Conservation (phyloP, 2,888 invertebrate species). For the Dynastes grantii region DNA sequence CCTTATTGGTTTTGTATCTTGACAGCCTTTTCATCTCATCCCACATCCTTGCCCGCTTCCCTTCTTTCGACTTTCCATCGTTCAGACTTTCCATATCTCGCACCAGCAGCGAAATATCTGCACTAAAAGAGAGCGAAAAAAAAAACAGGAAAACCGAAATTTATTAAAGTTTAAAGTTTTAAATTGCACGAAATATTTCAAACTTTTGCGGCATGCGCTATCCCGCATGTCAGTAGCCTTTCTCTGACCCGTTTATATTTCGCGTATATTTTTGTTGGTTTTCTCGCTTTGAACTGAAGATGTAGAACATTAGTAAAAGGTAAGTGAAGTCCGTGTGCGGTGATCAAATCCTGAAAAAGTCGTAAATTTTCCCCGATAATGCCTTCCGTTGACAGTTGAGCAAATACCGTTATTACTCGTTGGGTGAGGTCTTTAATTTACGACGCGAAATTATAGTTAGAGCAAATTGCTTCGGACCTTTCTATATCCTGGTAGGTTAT, state of each 20-base stretch:
- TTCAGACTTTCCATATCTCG: slow-evolving; percentile 20
- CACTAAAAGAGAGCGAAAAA: neutral
- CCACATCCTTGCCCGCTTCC: neutral
- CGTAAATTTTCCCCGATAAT: slow-evolving; percentile 38
- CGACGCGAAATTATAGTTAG: slow-evolving; percentile 27
- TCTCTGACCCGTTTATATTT: neutral
- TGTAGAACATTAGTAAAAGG: neutral
- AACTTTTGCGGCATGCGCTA: neutral
- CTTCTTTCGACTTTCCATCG: neutral
- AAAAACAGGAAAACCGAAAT: slow-evolving; percentile 6
- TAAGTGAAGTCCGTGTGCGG: slow-evolving; percentile 1
- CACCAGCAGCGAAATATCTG: neutral
- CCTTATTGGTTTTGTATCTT: slow-evolving; percentile 44
- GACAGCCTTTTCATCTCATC: slow-evolving; percentile 22
- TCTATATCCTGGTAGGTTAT: slow-evolving; percentile 26
- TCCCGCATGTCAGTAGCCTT: neutral
- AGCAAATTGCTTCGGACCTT: slow-evolving; percentile 35
- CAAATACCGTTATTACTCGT: slow-evolving; percentile 35
- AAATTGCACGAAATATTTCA: slow-evolving; percentile 12
- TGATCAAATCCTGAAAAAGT: slow-evolving; percentile 35
- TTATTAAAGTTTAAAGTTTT: slow-evolving; percentile 42
- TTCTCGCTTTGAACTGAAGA: too few relatives aligned
- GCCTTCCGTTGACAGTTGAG: slow-evolving; percentile 40
- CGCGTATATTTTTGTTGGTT: too few relatives aligned
- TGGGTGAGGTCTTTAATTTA: slow-evolving; percentile 32